Evolutionary conservation across 2,888 invertebrate genomes (phyloP), one percentile per base, ranked within the genome.

Genomic region (Drosophila leonis): DNA sequence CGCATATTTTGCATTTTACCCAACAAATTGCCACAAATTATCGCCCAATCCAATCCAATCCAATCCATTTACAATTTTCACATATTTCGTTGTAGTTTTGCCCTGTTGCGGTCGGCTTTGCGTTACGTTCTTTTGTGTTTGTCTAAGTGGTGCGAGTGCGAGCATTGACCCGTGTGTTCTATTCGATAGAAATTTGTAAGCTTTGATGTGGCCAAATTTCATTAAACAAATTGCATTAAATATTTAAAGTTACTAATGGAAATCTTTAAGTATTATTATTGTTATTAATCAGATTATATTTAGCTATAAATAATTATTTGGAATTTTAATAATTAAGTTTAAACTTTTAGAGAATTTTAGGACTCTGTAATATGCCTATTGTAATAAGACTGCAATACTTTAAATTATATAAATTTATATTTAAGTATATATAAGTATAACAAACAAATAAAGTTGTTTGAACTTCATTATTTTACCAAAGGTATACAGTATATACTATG

Each of bases 151-250:
- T 52, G 49, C 35, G 52, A 37, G 52, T 52, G 49, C 12, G 52
- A 24, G 37, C 54, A 54, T 12, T 39, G 54, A 37, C 37, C 39
- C 54, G 39, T 6, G 54, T 5, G 31, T 20, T 35, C 6, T 8
- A 33, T 12, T 29, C 15, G 15, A 27, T 4, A 15, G 20, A 48
- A 48, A 10, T 24, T 61, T 24, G 12, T 20, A 65, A 31, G 49
- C 71, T 88, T 86, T 86, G 84, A 83, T 80, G 83, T 87, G 84
- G 82, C 63, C 54, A 24, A 72, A 60, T 74, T 71, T 67, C 83
- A 80, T 88, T 83, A 83, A 64, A 33, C 52, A 63, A 83, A 78
- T 72, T 69, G 75, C 82, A 74, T 75, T 44, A 66, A 66, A 72
- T 56, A 70, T 68, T 76, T 48, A 41, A 46, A 33, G 13, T 29